Base-by-base conservation (phyloP, 2,888 invertebrate species). In the Drosophila cognata region DNA sequence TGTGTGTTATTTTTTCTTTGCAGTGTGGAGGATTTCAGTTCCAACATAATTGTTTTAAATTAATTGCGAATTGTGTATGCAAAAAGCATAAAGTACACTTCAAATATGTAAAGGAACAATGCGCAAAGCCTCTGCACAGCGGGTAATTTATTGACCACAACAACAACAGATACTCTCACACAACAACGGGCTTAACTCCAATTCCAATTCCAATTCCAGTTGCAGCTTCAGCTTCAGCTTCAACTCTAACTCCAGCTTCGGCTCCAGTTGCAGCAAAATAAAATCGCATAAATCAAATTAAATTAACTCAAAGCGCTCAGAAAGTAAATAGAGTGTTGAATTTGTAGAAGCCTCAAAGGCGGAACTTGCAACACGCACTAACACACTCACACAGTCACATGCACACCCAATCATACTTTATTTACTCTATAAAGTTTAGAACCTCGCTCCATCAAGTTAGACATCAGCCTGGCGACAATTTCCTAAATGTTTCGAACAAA, bases 11-110 rank as follows among this genome's bases (percentile, higher is more conserved):
- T 53, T 64, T 38, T 53, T 21, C 35, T 64, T 35, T 41, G 57
- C 29, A n/a, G 29, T 29, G 38, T 7, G 28, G 55, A 48, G 28
- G 13, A 50, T 53, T 48, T 68, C 63, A 71, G 65, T 68, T 63
- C 66, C 68, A 72, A 82, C 86, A 78, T 86, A 86, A 86, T 86
- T 86, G 87, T 86, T 89, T 89, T 86, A 86, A 82, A 86, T 86
- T 86, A 86, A 86, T 86, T 86, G 88, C 87, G 73, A 88, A 79
- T 86, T 83, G 88, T 79, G 82, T 79, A 85, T 85, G 88, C 83
- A 81, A 83, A 85, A 82, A 85, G 88, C 88, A 85, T 80, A 78
- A 80, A 84, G 88, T 77, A 86, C 88, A 85, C 88, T 84, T 84
- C 88, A 85, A 84, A 84, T 82, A 74, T 85, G 83, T 79, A 82